Evolutionary conservation across 1,140 invertebrate species (phyloP), one percentile per base, ranked within the genome.

Genomic region (Contarinia nasturtii): DNA sequence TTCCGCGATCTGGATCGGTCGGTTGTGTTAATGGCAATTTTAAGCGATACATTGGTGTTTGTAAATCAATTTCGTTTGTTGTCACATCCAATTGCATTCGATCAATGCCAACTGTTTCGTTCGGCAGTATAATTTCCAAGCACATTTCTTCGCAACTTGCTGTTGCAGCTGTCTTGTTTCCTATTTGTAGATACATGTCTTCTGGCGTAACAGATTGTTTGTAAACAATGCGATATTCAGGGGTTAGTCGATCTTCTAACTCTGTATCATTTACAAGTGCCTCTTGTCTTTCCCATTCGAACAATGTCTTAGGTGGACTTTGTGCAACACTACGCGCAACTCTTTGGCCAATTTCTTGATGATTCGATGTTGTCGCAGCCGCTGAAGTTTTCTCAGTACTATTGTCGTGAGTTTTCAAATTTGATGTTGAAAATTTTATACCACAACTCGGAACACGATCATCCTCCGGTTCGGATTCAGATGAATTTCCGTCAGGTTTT

Each of bases 131-230:
- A 7, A 93, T 72, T 46, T 72, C 71, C 0, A 92, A 63, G 2
- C 87, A 70, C 59, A 92, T 74, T 61, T 85, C 80, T 59, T 92
- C 86, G 60, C 88, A 92, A 57, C 86, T 90, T 0, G 83, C 71
- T 1, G 83, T 82, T 0, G 75, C 65, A 22, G 82, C 75, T 8
- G 80, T 89, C 64, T 89, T 91, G 48, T 77, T 77, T 0, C 84
- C 79, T 74, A 92, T 84, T 82, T 86, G 56, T 33, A 65, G 61
- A 65, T 77, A 92, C 33, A 91, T 74, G 61, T 93, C 86, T 63
- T 89, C 85, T 1, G 86, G 74, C 10, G 75, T 76, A 2, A 93
- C 83, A 44, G 79, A 70, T 62, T 93, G 88, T 53, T 82, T 79
- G 58, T 86, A 92, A 55, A 79, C 73, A 55, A 90, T 82, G 18